Conservation (phyloP, 2,797 vertebrate genomes). For the Hirundo rustica region DNA sequence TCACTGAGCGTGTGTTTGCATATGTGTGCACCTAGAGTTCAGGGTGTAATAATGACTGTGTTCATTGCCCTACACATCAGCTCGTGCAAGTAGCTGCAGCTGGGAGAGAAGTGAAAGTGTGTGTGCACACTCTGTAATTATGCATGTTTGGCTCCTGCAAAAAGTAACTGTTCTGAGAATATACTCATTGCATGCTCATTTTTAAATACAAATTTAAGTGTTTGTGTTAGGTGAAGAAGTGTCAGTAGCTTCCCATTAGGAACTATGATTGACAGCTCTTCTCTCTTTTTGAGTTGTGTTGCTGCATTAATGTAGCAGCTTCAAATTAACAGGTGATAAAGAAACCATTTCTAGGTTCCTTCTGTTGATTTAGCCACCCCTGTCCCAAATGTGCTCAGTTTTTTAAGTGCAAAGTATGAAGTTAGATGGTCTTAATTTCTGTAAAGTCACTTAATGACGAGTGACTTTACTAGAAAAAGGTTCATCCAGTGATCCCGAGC, state of each 20-base stretch:
- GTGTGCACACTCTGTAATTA: not conserved
- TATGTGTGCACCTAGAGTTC: fast-evolving
- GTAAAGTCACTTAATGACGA: not conserved
- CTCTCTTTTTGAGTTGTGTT: not conserved
- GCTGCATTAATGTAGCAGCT: not conserved
- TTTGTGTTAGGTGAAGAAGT: not conserved
- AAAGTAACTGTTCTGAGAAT: not conserved
- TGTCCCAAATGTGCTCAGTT: not conserved
- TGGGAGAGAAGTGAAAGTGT: constrained; percentile 35
- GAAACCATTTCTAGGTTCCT: not conserved
- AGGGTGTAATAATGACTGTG: not conserved
- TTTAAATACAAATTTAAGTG: not conserved
- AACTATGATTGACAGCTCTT: not conserved
- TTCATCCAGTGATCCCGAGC: not conserved
- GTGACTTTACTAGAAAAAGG: not conserved
- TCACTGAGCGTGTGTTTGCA: not conserved
- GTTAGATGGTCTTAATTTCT: not conserved
- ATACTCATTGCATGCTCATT: not conserved
- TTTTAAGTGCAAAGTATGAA: not conserved
- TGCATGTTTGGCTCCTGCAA: not conserved
- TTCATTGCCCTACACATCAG: not conserved
- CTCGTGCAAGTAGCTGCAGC: constrained; percentile 3
- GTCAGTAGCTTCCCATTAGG: not conserved
- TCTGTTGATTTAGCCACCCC: not conserved
- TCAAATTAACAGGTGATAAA: constrained; percentile 3